Conservation (phyloP, 2,113 vertebrate genomes). For the Paracyprichromis sp. region DNA sequence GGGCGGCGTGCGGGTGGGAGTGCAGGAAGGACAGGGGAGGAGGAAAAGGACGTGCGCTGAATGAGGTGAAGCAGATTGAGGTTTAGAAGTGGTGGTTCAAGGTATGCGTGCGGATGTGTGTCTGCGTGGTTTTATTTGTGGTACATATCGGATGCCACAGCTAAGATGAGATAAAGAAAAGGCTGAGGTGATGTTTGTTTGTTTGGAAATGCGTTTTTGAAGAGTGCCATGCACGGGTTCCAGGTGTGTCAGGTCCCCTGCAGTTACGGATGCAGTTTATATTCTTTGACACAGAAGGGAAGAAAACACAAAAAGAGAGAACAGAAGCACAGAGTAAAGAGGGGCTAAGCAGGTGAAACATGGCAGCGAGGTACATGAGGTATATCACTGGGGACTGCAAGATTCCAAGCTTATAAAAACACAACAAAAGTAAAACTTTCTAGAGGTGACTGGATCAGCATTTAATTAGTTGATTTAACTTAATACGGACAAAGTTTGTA, state of each 20-base stretch:
- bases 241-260: neutral
- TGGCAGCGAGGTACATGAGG: neutral
- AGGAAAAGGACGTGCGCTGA: slow-evolving; percentile 2
- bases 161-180: neutral
- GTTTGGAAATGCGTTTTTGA: neutral
- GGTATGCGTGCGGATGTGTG: neutral
- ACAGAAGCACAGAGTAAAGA: neutral
- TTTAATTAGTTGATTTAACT: neutral
- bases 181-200: neutral
- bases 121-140: neutral
- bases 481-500: neutral
- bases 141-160: neutral
- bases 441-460: neutral
- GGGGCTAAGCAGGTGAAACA: neutral
- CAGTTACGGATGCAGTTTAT: neutral
- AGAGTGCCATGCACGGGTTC: neutral
- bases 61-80: slow-evolving; percentile 19
- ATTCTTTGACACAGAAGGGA: neutral
- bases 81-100: neutral
- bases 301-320: neutral
- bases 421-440: neutral
- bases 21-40: neutral
- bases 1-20: neutral
- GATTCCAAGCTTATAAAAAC: neutral
- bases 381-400: neutral